phyloP scores from a whole-genome alignment of 2,888 invertebrate genomes.

The Entomobrya proxima region DNA sequence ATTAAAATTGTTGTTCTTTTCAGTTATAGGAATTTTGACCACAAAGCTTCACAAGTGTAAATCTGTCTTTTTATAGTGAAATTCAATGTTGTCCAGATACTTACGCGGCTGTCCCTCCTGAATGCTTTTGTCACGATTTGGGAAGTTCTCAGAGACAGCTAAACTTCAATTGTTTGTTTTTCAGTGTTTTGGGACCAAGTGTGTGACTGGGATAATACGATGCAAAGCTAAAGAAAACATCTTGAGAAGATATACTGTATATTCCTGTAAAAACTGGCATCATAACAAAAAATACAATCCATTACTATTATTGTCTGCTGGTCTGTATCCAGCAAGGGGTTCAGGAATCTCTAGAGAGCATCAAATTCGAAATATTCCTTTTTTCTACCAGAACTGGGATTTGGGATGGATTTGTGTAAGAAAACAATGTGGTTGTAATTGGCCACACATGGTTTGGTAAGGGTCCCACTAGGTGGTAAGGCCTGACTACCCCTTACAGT shows the following conservation, averaged over 20 bases:
- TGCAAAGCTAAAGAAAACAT: background rate
- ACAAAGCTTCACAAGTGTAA: constrained; percentile 25
- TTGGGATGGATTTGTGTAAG: too few species aligned
- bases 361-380: background rate
- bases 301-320: background rate
- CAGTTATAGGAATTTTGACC: too few species aligned
- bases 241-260: too few species aligned
- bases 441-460: constrained; percentile 74
- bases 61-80: constrained; percentile 44
- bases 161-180: constrained; percentile 26
- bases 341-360: background rate
- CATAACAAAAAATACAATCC: background rate
- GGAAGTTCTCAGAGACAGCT: background rate
- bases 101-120: background rate
- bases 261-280: too few species aligned
- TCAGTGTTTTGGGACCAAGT: background rate
- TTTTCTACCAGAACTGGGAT: too few species aligned
- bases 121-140: constrained; percentile 4
- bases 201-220: background rate
- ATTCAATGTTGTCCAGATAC: background rate
- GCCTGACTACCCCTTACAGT: constrained; percentile 70
- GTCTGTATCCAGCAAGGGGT: background rate
- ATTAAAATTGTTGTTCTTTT: constrained; percentile 45
- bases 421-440: constrained; percentile 72
- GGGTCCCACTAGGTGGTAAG: constrained; percentile 65